These are phyloP conservation scores for Labroides dimidiatus DNA, from an alignment of 2,797 vertebrate species.

Conservation along the genomic window DNA sequence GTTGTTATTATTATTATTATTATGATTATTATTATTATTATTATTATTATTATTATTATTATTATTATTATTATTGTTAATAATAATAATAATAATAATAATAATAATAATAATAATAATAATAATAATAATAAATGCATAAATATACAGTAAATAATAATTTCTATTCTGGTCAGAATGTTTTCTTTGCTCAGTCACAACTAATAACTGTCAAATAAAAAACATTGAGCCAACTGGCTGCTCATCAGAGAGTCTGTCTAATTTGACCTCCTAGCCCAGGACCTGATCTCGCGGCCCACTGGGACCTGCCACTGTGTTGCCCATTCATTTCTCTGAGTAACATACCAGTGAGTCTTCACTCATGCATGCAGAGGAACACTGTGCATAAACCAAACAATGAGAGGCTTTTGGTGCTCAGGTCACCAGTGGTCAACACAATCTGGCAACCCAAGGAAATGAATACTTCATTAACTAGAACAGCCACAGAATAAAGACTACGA, in stretches of 20 bases:
- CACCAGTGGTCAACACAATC: neutral
- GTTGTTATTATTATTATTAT: too few species aligned
- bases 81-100: neutral
- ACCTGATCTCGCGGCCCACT: too few species aligned
- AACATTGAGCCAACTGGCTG: conserved; percentile 8
- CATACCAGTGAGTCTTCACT: conserved; percentile 20
- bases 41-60: too few species aligned
- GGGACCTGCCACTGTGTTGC: conserved; percentile 6
- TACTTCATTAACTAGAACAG: neutral
- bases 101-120: neutral
- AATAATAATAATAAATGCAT: neutral
- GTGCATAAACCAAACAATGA: conserved; percentile 32
- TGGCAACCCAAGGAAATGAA: neutral
- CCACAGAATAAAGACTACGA: neutral
- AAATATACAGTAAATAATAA: too few species aligned
- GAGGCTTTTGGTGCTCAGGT: neutral
- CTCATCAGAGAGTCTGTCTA: conserved; percentile 10
- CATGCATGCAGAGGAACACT: conserved; percentile 36
- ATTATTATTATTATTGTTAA: too few species aligned
- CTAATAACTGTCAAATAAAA: conserved; percentile 1
- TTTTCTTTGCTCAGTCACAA: neutral
- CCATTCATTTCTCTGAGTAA: conserved; percentile 5
- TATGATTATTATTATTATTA: too few species aligned
- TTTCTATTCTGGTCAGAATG: neutral
- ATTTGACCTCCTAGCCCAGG: conserved; percentile 26